A percentile compares a stretch with the other conserved stretches of the same genome.
Conservation (phyloP, 2,888 invertebrate species). For the Spicauda simplicius region DNA sequence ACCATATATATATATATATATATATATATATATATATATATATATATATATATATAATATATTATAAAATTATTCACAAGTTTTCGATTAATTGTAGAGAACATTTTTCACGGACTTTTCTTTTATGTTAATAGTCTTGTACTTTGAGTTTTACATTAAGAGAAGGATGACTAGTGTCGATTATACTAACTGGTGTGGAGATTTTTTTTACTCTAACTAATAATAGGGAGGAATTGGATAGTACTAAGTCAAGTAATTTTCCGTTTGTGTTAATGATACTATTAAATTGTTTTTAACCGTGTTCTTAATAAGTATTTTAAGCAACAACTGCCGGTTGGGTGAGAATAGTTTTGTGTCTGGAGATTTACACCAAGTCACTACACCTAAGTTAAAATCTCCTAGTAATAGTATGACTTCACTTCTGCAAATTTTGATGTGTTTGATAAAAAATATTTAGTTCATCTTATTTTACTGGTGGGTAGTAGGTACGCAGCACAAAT, state of each 20-base stretch:
- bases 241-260: background rate
- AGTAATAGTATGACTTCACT: conserved; percentile 1
- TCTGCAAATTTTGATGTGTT: conserved; percentile 7
- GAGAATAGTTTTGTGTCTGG: background rate
- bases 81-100: conserved; percentile 4
- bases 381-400: conserved; percentile 22
- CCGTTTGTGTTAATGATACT: background rate
- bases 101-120: background rate
- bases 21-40: too few species aligned
- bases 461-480: conserved; percentile 10
- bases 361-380: conserved; percentile 2
- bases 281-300: conserved; percentile 20
- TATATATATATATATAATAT: too few species aligned
- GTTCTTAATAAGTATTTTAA: conserved; percentile 8
- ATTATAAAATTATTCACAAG: too few species aligned
- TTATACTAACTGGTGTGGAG: background rate
- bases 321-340: background rate
- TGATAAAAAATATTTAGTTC: conserved; percentile 4
- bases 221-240: background rate
- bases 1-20: too few species aligned
- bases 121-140: background rate
- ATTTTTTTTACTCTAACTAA: background rate
- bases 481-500: conserved; percentile 15
- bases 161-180: background rate
- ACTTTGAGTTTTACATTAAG: background rate